Percentiles rank a stretch among this genome's conserved stretches.
phyloP scores from a whole-genome alignment of 2,888 invertebrate genomes.

The Mermis nigrescens region DNA sequence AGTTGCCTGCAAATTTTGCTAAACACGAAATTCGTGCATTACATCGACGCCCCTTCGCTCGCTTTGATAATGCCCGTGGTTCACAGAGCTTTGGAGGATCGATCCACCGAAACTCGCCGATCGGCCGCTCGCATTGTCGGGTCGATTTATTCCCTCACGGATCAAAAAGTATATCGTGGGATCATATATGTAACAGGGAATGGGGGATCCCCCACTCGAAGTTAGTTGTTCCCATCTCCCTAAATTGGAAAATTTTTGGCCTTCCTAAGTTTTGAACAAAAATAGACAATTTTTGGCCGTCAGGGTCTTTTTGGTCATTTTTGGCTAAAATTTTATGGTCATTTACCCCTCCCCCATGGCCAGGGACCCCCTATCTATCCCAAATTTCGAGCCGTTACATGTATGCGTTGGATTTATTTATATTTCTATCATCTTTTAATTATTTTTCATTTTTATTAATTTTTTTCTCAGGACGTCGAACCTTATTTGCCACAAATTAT shows the following conservation, averaged over 20 bases:
- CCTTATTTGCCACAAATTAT: slow-evolving; percentile 89
- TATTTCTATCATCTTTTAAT: neutral
- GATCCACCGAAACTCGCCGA: slow-evolving; percentile 90
- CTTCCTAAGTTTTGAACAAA: neutral
- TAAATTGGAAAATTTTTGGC: neutral
- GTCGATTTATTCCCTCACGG: slow-evolving; percentile 95
- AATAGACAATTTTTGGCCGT: neutral
- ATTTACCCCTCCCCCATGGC: no score
- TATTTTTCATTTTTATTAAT: neutral
- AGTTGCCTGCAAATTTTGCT: slow-evolving; percentile 59
- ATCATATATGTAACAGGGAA: no score
- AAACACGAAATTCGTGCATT: slow-evolving; percentile 70
- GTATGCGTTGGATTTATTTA: no score
- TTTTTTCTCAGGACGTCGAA: slow-evolving; percentile 49
- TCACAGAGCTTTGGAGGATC: slow-evolving; percentile 85
- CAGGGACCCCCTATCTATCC: no score
- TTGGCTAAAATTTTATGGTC: no score
- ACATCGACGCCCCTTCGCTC: slow-evolving; percentile 92
- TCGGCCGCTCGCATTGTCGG: slow-evolving; percentile 99
- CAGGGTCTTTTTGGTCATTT: neutral
- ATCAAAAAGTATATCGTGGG: slow-evolving; percentile 55
- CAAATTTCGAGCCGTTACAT: no score
- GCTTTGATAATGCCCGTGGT: slow-evolving; percentile 99
- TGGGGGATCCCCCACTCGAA: no score
- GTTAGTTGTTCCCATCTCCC: no score